Evolutionary conservation across 2,888 invertebrate species (phyloP).

Genomic region (Callyntrura sp.): DNA sequence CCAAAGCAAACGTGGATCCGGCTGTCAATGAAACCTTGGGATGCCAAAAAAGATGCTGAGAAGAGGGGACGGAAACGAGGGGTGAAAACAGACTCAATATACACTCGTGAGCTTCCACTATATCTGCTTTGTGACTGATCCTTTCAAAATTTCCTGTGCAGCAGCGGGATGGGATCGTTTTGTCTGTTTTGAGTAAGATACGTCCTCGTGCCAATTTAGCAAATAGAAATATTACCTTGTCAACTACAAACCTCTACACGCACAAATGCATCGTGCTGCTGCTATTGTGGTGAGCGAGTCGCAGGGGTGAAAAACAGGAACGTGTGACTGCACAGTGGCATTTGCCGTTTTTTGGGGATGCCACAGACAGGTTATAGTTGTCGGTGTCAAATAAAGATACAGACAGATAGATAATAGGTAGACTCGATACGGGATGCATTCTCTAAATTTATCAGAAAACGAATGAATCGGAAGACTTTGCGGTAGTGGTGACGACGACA

Average conservation of each 20-base stretch:
- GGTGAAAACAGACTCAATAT: not conserved
- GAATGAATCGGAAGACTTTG: constrained; percentile 9
- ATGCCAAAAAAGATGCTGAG: not conserved
- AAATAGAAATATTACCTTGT: constrained; percentile 54
- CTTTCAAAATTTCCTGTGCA: constrained; percentile 55
- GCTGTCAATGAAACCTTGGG: not conserved
- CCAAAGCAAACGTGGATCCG: not conserved
- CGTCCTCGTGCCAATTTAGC: constrained; percentile 31
- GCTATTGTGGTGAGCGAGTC: not conserved
- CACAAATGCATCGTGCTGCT: not conserved
- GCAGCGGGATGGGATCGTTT: not conserved
- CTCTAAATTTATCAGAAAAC: not conserved
- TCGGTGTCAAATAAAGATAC: constrained; percentile 29
- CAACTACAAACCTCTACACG: not conserved
- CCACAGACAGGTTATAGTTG: not conserved
- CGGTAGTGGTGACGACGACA: not conserved
- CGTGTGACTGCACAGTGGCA: not conserved
- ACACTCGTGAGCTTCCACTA: not conserved
- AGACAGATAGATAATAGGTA: not conserved
- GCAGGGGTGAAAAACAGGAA: constrained; percentile 20
- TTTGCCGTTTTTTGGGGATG: not conserved
- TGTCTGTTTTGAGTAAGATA: not conserved
- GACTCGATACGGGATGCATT: not conserved
- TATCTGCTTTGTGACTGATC: not conserved
- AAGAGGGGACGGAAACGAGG: not conserved